Evolutionary conservation across 2,797 vertebrate genomes (phyloP).

Genomic region (Notamacropus eugenii): DNA sequence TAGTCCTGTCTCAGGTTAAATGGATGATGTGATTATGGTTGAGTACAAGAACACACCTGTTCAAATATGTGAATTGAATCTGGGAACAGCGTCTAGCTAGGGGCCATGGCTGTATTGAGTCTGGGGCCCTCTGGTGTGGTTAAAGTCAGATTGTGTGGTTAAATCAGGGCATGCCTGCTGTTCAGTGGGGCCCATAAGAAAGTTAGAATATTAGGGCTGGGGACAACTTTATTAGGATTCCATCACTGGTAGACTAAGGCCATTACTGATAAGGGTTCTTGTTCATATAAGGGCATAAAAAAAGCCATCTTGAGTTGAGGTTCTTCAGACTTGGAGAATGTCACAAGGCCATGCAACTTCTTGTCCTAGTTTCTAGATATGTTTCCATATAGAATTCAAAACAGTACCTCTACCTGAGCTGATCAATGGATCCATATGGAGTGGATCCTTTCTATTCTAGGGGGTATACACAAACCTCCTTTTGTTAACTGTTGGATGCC

Average conservation of each 20-base stretch:
- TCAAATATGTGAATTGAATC: no score
- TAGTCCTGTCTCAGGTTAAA: no score
- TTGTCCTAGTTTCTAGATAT: neutral
- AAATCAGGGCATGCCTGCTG: no score
- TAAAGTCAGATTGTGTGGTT: no score
- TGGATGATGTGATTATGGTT: no score
- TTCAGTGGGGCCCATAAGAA: no score
- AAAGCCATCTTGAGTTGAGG: neutral
- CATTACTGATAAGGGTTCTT: neutral
- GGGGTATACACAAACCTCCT: neutral
- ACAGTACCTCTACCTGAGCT: neutral
- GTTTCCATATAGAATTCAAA: neutral
- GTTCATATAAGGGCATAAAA: neutral
- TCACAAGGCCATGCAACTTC: neutral
- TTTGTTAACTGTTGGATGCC: neutral
- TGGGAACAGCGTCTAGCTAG: no score
- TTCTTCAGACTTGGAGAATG: neutral
- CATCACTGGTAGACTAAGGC: neutral
- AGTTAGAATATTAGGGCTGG: no score
- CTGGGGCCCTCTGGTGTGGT: no score
- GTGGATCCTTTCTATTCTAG: neutral
- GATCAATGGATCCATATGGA: neutral
- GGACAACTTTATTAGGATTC: no score
- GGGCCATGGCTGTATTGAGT: no score
- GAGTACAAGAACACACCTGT: no score